Evolutionary conservation across 2,113 vertebrate genomes (phyloP).

Genomic region (Urocynchramus pylzowi): DNA sequence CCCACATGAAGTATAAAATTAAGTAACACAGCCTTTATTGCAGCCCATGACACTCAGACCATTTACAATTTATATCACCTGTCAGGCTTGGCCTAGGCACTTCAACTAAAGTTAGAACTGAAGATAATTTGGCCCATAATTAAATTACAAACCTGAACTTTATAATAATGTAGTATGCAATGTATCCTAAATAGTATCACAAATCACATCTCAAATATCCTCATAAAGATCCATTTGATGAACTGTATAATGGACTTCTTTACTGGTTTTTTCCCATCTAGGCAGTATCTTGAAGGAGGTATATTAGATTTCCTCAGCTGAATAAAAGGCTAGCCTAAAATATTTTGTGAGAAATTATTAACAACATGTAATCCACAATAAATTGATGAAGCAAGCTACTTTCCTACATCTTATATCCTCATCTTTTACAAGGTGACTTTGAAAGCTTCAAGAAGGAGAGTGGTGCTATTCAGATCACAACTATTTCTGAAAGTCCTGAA

Average conservation of each 20-base stretch:
- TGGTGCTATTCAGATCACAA: not conserved
- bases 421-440: slow-evolving; percentile 15
- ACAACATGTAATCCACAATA: slow-evolving; percentile 27
- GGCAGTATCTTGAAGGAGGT: not conserved
- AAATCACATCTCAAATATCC: slow-evolving; percentile 48
- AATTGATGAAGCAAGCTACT: slow-evolving; percentile 22
- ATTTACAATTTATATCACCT: slow-evolving; percentile 40
- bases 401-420: not conserved
- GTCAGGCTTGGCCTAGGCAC: slow-evolving; percentile 33
- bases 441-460: slow-evolving; percentile 16
- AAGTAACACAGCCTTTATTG: slow-evolving; percentile 21
- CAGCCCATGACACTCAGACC: not conserved
- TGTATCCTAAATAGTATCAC: slow-evolving; percentile 47
- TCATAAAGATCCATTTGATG: slow-evolving; percentile 60
- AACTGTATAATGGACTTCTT: slow-evolving; percentile 38
- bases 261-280: not conserved
- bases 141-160: slow-evolving; percentile 65
- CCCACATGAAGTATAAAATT: not conserved
- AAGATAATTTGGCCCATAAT: slow-evolving; percentile 50
- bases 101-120: slow-evolving; percentile 34
- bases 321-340: slow-evolving; percentile 1
- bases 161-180: slow-evolving; percentile 36
- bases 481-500: not conserved
- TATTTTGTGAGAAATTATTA: slow-evolving; percentile 39
- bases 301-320: not conserved